A percentile compares a stretch with the other conserved stretches of the same genome.
These are phyloP conservation scores for Poliocrania exsul DNA, from an alignment of 2,797 vertebrate species.

Conservation along the genomic window DNA sequence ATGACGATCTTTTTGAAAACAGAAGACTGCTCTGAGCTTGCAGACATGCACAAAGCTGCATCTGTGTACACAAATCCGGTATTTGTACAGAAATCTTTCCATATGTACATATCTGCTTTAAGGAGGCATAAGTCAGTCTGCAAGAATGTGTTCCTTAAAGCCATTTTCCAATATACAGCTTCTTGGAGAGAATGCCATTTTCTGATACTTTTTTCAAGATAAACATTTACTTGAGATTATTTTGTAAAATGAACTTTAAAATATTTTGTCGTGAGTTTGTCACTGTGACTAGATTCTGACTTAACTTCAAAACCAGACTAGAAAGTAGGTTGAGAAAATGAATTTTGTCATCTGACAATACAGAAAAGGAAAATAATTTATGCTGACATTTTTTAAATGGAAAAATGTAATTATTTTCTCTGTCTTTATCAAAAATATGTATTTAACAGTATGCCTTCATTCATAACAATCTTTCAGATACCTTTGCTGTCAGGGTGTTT, in stretches of 20 bases:
- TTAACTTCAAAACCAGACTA: slow-evolving; percentile 14
- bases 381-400: not conserved
- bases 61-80: slow-evolving; percentile 43
- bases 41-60: not conserved
- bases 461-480: not conserved
- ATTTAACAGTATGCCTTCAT: not conserved
- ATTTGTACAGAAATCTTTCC: slow-evolving; percentile 7
- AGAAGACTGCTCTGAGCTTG: not conserved
- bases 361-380: not conserved
- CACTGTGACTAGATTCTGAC: not conserved
- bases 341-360: not conserved
- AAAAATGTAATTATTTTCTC: not conserved
- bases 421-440: not conserved
- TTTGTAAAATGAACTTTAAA: not conserved
- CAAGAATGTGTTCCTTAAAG: not conserved
- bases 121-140: not conserved
- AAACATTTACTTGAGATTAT: slow-evolving; percentile 32
- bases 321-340: not conserved
- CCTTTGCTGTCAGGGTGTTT: not conserved
- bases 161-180: not conserved
- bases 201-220: not conserved
- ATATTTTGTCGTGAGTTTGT: not conserved
- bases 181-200: not conserved
- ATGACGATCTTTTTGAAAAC: not conserved
- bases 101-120: not conserved